These are phyloP conservation scores for Melanchra persicariae DNA, from an alignment of 2,888 invertebrate genomes.

Conservation along the genomic window DNA sequence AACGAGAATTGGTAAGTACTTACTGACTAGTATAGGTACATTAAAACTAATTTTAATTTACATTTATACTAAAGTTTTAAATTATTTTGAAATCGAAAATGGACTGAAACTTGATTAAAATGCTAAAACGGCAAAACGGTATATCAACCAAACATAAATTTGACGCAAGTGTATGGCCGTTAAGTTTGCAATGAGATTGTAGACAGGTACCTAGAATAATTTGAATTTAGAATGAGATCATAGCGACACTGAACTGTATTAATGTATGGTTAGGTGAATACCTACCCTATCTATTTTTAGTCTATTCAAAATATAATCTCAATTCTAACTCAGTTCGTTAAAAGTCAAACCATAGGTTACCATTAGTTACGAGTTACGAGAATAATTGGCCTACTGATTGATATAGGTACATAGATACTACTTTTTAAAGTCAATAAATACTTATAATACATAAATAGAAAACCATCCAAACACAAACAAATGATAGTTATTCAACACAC, in stretches of 20 bases:
- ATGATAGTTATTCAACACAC: slow-evolving; percentile 8
- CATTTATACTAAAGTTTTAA: slow-evolving; percentile 30
- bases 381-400: slow-evolving; percentile 26
- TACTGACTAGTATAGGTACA: slow-evolving; percentile 24
- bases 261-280: slow-evolving; percentile 22
- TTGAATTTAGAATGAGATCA: slow-evolving; percentile 27
- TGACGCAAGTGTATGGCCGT: slow-evolving; percentile 25
- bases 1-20: slow-evolving; percentile 35
- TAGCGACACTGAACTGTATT: slow-evolving; percentile 27
- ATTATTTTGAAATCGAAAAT: slow-evolving; percentile 27
- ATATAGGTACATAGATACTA: slow-evolving; percentile 26
- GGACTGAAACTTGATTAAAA: slow-evolving; percentile 25
- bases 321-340: slow-evolving; percentile 27
- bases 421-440: slow-evolving; percentile 27
- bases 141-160: slow-evolving; percentile 27
- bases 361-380: slow-evolving; percentile 26
- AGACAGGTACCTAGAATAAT: slow-evolving; percentile 26
- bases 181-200: slow-evolving; percentile 26
- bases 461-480: slow-evolving; percentile 26
- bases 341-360: slow-evolving; percentile 25
- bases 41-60: slow-evolving; percentile 31
- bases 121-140: slow-evolving; percentile 26
- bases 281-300: slow-evolving; percentile 27
- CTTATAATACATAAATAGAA: slow-evolving; percentile 26
- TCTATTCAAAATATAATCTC: slow-evolving; percentile 27